Evolutionary conservation across 92 coral and sea anemone genomes (phyloP).

Genomic region (Porites rus): DNA sequence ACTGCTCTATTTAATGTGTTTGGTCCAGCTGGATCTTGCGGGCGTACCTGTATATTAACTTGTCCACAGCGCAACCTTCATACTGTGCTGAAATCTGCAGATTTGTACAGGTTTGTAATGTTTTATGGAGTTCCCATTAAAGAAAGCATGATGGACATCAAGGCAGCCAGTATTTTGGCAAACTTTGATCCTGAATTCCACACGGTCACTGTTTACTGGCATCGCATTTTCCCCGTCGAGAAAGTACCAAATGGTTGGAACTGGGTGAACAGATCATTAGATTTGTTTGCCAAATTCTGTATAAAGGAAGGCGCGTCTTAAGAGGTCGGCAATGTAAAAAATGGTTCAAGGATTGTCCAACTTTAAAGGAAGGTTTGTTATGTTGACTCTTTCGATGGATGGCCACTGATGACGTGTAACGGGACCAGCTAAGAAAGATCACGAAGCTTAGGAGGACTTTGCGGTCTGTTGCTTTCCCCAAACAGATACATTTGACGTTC

Average conservation of each 20-base stretch:
- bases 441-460: too few species aligned
- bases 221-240: neutral
- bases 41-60: neutral
- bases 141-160: neutral
- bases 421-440: too few species aligned
- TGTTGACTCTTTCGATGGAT: too few species aligned
- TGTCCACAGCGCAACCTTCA: neutral
- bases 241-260: neutral
- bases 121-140: neutral
- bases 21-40: too few species aligned
- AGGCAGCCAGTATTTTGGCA: neutral
- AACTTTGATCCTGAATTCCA: neutral
- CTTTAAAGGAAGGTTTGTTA: too few species aligned
- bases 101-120: neutral
- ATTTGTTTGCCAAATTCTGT: neutral
- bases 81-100: neutral
- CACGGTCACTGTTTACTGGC: neutral
- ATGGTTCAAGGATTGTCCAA: too few species aligned
- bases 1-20: neutral
- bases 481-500: too few species aligned
- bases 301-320: too few species aligned
- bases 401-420: too few species aligned
- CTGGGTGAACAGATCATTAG: neutral
- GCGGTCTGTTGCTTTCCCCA: too few species aligned
- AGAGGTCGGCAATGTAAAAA: too few species aligned